Base-by-base conservation (phyloP, 2,797 vertebrate species). In the Ambastaia sidthimunki region DNA sequence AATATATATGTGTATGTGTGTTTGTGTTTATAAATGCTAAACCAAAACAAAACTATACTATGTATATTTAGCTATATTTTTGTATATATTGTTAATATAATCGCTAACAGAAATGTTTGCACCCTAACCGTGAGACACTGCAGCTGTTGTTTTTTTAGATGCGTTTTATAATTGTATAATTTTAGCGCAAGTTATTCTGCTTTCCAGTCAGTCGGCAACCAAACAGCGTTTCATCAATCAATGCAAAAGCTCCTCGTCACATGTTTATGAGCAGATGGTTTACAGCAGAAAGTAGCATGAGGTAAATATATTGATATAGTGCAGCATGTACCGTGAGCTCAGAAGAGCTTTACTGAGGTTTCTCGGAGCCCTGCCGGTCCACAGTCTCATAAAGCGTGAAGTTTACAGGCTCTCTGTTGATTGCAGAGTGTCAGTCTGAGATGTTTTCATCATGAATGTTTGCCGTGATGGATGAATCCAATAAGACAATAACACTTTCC, bases 381-480 rank as follows among this genome's bases (percentile, higher is more conserved):
- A 72, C 70, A 68, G 57, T 82, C 23, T 57, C 66, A 23, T 75
- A 71, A 76, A 75, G 44, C 16, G 19, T 28, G 47, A 66, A 50
- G 44, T 74, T 85, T 84, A 74, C 52, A 19, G 52, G 21, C 72
- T 57, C 28, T 59, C 68, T 18, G 25, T 57, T 41, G 83, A 78
- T 77, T 80, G 73, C 54, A 15, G 65, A 69, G 69, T 76, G 82
- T 76, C 84, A 82, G 76, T 62, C 84, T n/a, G 59, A 57, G 78
- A 80, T 54, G 60, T 84, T 82, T 84, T 78, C 77, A 78, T 85
- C 80, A 73, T 73, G 71, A 76, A 71, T 79, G 44, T 71, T 73
- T 71, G 57, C 81, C 47, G 72, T 85, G 82, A 87, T 86, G 80
- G 83, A 86, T 83, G 75, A 73, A 82, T 84, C 68, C 80, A 84